These are phyloP conservation scores for Tapirus terrestris DNA, from an alignment of 2,113 vertebrate genomes.

Conservation along the genomic window DNA sequence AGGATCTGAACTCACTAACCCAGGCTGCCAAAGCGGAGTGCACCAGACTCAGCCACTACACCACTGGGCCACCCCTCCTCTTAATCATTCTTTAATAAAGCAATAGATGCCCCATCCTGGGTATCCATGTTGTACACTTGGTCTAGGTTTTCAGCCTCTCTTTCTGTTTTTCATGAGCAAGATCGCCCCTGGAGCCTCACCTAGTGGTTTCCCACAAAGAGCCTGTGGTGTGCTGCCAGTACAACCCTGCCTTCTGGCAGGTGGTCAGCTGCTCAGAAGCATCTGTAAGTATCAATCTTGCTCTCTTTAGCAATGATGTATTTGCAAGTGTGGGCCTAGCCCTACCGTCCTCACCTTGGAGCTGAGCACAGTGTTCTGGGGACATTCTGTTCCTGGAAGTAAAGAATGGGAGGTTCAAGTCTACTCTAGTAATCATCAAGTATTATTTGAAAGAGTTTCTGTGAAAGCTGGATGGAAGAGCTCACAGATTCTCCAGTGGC, in stretches of 20 bases:
- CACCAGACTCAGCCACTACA: too few species aligned
- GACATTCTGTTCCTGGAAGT: neutral
- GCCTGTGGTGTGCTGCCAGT: conserved; percentile 87
- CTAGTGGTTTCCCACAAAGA: conserved; percentile 86
- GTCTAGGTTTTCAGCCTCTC: neutral
- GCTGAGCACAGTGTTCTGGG: neutral
- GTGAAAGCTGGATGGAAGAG: neutral
- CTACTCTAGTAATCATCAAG: neutral
- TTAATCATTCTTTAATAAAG: neutral
- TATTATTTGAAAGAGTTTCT: neutral
- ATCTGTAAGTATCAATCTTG: conserved; percentile 85
- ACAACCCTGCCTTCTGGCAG: conserved; percentile 86
- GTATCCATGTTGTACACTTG: fast-evolving
- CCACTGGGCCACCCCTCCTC: too few species aligned
- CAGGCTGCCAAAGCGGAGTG: too few species aligned
- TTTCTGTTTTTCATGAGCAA: conserved; percentile 64
- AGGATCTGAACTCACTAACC: too few species aligned
- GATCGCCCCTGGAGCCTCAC: conserved; percentile 77
- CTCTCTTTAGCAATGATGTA: neutral
- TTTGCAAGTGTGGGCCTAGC: neutral
- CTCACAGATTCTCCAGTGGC: neutral
- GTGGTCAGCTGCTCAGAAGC: conserved; percentile 89
- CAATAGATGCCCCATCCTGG: fast-evolving
- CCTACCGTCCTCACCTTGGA: neutral
- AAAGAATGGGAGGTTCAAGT: neutral